Percentiles rank a stretch among this genome's conserved stretches.
Conservation (phyloP, 2,888 invertebrate species). For the Anthophora plumipes region DNA sequence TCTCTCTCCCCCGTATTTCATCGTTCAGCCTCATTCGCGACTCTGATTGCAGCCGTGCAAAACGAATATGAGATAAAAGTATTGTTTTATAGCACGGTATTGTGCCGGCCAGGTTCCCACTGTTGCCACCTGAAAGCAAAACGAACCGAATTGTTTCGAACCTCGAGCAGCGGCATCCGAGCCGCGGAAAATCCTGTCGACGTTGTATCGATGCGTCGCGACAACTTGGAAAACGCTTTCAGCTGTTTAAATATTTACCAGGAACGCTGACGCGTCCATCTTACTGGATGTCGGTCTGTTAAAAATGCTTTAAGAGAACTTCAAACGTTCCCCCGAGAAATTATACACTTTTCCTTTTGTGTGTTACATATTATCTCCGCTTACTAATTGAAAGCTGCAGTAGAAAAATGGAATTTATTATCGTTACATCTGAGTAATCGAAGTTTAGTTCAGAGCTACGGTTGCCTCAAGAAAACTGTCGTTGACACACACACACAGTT, state of each 20-base stretch:
- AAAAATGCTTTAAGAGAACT: not conserved
- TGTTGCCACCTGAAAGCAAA: conserved; percentile 6
- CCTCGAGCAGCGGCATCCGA: not conserved
- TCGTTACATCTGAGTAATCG: no score
- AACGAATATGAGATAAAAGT: conserved; percentile 48
- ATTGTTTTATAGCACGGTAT: conserved; percentile 36
- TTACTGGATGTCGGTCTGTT: not conserved
- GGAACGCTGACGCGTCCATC: no score
- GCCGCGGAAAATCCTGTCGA: not conserved
- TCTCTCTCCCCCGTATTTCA: not conserved
- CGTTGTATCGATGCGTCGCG: conserved; percentile 6
- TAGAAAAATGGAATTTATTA: no score
- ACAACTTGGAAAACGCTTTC: conserved; percentile 17
- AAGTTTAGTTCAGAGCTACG: no score
- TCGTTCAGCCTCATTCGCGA: conserved; percentile 5
- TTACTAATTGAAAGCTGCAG: no score
- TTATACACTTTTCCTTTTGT: no score
- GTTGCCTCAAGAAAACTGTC: no score
- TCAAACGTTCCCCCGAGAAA: not conserved
- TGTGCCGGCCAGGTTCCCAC: conserved; percentile 16
- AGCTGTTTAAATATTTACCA: conserved; percentile 24
- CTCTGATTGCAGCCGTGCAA: conserved; percentile 37
- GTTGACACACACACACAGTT: no score
- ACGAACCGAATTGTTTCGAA: conserved; percentile 33
- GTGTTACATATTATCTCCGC: no score